Evolutionary conservation across 1,140 invertebrate species (phyloP), one percentile per base, ranked within the genome.

Genomic region (Heliconius congener): DNA sequence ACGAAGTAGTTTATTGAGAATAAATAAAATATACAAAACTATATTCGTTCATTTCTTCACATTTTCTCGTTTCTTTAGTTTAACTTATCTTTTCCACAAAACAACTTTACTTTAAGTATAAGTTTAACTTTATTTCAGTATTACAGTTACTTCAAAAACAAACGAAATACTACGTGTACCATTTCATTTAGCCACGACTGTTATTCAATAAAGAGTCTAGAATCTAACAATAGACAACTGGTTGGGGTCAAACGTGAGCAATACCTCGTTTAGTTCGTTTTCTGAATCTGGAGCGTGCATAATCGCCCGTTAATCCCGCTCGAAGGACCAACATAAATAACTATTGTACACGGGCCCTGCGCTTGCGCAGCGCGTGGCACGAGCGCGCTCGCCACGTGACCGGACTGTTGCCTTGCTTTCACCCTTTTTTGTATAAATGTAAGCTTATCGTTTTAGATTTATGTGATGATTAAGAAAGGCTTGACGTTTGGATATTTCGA

Each of bases 211-310:
- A 76, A 76, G 37, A 50, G 60, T 76, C 66, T 76, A 46, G 39
- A 55, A 76, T 50, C 66, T 72, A 18, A 77, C 76, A 77, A 77
- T 77, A 55, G 76, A 71, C 39, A 37, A 55, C 70, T 34, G 76
- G 30, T 39, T 71, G 78, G 79, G 60, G 76, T 74, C 80, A 83
- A 85, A 81, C 66, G 60, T 74, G 73, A 79, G 60, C 60, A 66
- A 71, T 79, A 81, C 23, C 87, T 87, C 87, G 87, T 86, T 77
- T 81, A 82, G 83, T 81, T 85, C 86, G 83, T 92, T 93, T 91
- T 88, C 88, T 91, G 91, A 87, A 94, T 94, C 88, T 92, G 88
- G 91, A 92, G 90, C 92, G 91, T 90, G 91, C 87, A 93, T 92
- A 93, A 93, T 93, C 88, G 88, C 89, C 91, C 91, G 91, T 93